Base-by-base conservation (phyloP, 2,888 invertebrate species). In the Cerastoderma edule region DNA sequence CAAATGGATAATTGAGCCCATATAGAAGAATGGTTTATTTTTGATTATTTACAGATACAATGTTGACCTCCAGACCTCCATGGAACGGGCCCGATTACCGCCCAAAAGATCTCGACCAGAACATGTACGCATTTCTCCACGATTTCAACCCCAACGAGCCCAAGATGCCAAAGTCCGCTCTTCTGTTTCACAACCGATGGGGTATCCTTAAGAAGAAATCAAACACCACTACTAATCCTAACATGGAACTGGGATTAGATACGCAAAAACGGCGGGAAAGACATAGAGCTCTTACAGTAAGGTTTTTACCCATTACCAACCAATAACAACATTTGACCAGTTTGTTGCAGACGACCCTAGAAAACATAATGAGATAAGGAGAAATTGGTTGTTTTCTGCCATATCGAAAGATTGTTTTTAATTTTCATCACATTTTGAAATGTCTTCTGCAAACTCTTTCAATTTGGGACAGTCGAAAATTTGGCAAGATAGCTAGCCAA, bases 111-210 rank as follows among this genome's bases (percentile, higher is more conserved):
- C 72, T 92, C 5, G 85, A 89, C 32, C 83, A 80, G 32, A 86
- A 91, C 3, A 81, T 83, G 67, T 83, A 87, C 65, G 90, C 90
- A 10, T 75, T 91, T 68, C 54, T 89, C 5, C 81, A 89, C 27
- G 90, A 88, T 27, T 84, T 78, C 44, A 91, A 91, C 74, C 87
- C 91, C 16, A 91, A 92, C 75, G 90, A 91, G 28, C 91, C 91
- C 8, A 80, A 84, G 35, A 69, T 87, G 50, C 88, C 89, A 22
- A 83, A 84, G 60, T 85, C 89, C 16, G 80, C 87, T 10, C 75
- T 88, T 8, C 80, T 88, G 24, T 85, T 89, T 74, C 89, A 90
- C 80, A 89, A 90, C 80, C 86, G 89, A 66, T 92, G 89, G 87
- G 91, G 91, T 6, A 86, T 87, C 8, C 76, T 84, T 32, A 87